Conservation (phyloP, 2,888 invertebrate species). For the Branchellion lobata region DNA sequence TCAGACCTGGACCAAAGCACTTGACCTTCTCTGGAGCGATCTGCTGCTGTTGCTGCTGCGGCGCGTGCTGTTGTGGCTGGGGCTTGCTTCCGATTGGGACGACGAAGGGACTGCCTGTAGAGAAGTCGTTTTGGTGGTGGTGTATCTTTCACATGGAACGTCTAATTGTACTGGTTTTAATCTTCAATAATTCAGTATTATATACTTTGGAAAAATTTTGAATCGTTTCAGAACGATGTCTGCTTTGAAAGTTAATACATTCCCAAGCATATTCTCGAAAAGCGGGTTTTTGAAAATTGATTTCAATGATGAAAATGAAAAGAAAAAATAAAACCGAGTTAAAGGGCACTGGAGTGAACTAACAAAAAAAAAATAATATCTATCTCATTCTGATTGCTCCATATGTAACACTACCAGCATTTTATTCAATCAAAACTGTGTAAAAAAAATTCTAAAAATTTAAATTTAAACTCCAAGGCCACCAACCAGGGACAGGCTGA, state of each 20-base stretch:
- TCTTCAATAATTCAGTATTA: neutral
- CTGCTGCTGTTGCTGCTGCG: constrained; percentile 6
- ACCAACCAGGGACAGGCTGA: constrained; percentile 72
- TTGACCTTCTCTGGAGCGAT: constrained; percentile 66
- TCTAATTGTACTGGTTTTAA: neutral
- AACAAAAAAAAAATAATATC: neutral
- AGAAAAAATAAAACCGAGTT: neutral
- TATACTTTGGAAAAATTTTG: no score
- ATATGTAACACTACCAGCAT: neutral
- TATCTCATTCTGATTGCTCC: neutral
- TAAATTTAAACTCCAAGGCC: neutral
- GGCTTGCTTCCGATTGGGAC: constrained; percentile 69
- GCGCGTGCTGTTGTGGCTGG: constrained; percentile 58
- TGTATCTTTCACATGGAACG: neutral
- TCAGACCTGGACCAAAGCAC: constrained; percentile 78
- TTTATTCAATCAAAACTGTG: neutral
- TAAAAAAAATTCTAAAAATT: no score
- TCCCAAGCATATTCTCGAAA: no score
- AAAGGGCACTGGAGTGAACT: neutral
- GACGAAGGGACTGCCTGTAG: constrained; percentile 63
- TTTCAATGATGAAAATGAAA: no score
- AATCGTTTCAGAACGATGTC: no score
- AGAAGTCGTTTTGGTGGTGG: no score
- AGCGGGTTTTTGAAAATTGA: no score
- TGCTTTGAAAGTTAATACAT: no score